Evolutionary conservation across 2,888 invertebrate species (phyloP).

Genomic region (Philaethria dido): DNA sequence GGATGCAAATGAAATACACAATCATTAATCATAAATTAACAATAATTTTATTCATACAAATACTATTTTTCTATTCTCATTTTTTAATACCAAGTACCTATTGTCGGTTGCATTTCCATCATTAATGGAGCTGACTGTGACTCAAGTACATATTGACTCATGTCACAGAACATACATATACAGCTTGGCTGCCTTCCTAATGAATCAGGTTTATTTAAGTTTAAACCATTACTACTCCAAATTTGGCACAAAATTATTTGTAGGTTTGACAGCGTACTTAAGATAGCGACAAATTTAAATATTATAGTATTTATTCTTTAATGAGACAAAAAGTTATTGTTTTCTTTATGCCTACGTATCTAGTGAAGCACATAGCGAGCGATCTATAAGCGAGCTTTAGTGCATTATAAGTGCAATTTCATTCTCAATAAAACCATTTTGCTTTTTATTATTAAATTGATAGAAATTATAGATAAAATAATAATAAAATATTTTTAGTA

Average conservation of each 20-base stretch:
- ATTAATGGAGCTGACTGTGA: constrained; percentile 66
- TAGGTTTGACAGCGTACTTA: background rate
- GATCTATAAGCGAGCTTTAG: constrained; percentile 2
- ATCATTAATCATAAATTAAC: too few relatives aligned
- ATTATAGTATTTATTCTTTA: background rate
- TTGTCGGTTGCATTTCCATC: constrained; percentile 43
- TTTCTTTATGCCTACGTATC: too few relatives aligned
- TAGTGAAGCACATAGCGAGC: too few relatives aligned
- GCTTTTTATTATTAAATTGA: background rate
- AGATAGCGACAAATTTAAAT: background rate
- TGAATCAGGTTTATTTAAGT: constrained; percentile 44
- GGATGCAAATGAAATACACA: too few relatives aligned
- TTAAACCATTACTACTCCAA: constrained; percentile 15
- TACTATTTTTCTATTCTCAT: constrained; percentile 17
- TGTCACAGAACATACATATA: constrained; percentile 42
- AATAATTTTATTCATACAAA: background rate
- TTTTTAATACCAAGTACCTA: constrained; percentile 25
- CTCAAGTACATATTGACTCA: constrained; percentile 60
- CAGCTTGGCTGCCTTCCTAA: constrained; percentile 42
- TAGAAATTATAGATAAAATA: background rate
- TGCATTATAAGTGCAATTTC: background rate
- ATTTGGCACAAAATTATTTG: background rate
- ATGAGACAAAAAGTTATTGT: too few relatives aligned
- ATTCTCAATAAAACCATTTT: background rate
- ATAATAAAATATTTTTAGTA: background rate